These are phyloP conservation scores for Pseudonaja textilis DNA, from an alignment of 2,113 vertebrate species.

Conservation along the genomic window DNA sequence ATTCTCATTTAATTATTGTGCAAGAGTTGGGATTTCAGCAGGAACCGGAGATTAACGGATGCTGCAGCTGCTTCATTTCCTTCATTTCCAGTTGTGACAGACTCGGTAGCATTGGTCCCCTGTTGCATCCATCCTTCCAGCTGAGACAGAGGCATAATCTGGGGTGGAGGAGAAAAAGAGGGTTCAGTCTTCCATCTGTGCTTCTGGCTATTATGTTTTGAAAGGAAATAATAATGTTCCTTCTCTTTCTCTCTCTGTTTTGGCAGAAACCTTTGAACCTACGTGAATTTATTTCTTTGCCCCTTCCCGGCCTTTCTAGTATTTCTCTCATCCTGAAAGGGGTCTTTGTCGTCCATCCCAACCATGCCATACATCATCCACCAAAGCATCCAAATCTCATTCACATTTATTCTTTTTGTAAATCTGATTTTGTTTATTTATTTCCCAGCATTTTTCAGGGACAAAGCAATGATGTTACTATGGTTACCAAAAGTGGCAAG, in stretches of 20 bases:
- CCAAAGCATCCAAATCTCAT: background rate
- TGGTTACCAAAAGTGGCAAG: slow-evolving; percentile 67
- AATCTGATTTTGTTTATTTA: background rate
- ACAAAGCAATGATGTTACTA: slow-evolving; percentile 65
- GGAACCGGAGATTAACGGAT: background rate
- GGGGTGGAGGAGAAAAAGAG: background rate
- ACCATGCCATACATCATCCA: background rate
- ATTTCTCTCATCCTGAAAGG: background rate
- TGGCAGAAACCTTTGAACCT: background rate
- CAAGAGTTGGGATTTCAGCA: background rate
- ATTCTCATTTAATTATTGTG: background rate
- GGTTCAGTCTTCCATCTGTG: background rate
- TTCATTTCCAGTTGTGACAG: background rate
- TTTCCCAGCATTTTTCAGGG: slow-evolving; percentile 35
- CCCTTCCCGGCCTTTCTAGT: background rate
- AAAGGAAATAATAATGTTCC: background rate
- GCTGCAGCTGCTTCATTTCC: background rate
- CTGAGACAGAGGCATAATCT: background rate
- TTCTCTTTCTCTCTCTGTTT: background rate
- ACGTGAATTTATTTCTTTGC: background rate
- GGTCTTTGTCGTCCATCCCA: background rate
- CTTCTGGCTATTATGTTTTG: background rate
- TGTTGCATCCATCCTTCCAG: background rate
- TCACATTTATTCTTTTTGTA: slow-evolving; percentile 1
- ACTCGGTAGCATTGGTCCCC: background rate